phyloP scores from a whole-genome alignment of 2,888 invertebrate species.

The Athripsodes cinereus region DNA sequence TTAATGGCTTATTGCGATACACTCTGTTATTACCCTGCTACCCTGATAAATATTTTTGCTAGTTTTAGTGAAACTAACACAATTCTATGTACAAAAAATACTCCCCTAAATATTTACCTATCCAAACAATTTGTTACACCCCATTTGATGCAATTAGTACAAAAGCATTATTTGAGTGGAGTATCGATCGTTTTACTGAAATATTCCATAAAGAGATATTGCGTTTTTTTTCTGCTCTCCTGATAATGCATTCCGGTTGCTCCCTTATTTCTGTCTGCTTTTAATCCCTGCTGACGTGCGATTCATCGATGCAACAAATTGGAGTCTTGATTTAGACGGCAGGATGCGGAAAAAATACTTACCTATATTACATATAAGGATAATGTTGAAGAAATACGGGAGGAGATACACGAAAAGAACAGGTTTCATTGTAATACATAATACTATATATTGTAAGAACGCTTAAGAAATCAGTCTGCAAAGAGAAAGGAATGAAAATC shows the following conservation, averaged over 20 bases:
- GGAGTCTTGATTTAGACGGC: neutral
- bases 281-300: neutral
- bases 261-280: neutral
- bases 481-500: too few species aligned
- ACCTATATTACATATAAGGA: too few species aligned
- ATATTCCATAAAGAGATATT: neutral
- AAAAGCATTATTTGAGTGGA: neutral
- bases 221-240: neutral
- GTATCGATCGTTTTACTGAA: neutral
- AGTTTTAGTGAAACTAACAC: neutral
- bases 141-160: slow-evolving; percentile 1
- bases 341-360: too few species aligned
- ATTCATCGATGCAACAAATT: neutral
- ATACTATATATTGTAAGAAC: too few species aligned
- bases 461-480: too few species aligned
- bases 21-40: neutral
- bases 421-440: too few species aligned
- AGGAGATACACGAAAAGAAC: too few species aligned
- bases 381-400: too few species aligned
- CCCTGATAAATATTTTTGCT: neutral
- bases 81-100: neutral
- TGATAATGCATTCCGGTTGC: neutral
- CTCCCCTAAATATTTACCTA: slow-evolving; percentile 1
- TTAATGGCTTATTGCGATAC: neutral
- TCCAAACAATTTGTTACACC: neutral